These are phyloP conservation scores for Ptiloglossa arizonensis DNA, from an alignment of 1,140 invertebrate genomes.

Conservation along the genomic window DNA sequence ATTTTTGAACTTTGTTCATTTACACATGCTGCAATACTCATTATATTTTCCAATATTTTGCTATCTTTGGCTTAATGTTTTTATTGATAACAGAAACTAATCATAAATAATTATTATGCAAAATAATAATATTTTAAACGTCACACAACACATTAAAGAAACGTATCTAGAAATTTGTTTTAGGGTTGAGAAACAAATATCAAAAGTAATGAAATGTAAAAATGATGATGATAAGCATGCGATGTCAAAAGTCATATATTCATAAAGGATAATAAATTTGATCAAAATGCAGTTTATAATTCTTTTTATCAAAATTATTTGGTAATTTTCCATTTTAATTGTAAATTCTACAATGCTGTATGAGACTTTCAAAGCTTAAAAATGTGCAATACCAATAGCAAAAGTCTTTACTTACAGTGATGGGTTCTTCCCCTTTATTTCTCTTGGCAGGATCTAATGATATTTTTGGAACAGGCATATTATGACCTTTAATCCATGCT, in stretches of 20 bases:
- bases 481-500: constrained; percentile 90
- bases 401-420: constrained; percentile 82
- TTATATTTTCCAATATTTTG: constrained; percentile 14
- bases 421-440: constrained; percentile 83
- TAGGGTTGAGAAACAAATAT: neutral
- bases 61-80: neutral
- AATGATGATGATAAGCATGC: constrained; percentile 56
- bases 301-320: neutral
- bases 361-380: neutral
- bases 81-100: constrained; percentile 5
- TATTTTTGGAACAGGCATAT: constrained; percentile 88
- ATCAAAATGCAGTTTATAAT: constrained; percentile 10
- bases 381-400: neutral
- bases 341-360: constrained; percentile 2
- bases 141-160: constrained; percentile 15
- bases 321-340: neutral
- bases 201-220: constrained; percentile 33
- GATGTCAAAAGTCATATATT: constrained; percentile 16
- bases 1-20: neutral
- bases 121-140: constrained; percentile 3
- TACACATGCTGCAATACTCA: neutral
- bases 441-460: constrained; percentile 89
- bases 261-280: constrained; percentile 10
- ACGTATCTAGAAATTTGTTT: constrained; percentile 13
- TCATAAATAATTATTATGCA: constrained; percentile 28